Conservation (phyloP, 2,113 vertebrate species). For the Cynoglossus semilaevis region DNA sequence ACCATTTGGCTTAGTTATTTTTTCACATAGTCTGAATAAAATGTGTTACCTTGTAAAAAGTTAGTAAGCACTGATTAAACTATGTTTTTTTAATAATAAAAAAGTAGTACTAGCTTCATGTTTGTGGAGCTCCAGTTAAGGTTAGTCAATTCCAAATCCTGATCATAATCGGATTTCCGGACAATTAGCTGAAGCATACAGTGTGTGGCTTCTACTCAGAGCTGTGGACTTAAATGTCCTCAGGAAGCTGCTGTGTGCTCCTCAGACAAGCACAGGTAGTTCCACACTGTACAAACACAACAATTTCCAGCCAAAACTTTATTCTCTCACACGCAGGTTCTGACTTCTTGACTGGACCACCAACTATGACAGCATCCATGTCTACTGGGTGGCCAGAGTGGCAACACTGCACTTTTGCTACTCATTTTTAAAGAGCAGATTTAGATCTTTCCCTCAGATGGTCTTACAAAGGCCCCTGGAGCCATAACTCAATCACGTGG, state of each 20-base stretch:
- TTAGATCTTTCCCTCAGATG: slow-evolving; percentile 62
- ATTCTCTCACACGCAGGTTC: slow-evolving; percentile 46
- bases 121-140: background rate
- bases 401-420: slow-evolving; percentile 44
- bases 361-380: slow-evolving; percentile 56
- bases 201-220: background rate
- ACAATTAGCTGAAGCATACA: background rate
- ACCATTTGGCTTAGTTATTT: no score
- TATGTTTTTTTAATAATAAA: no score
- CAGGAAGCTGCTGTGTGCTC: slow-evolving; percentile 12
- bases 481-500: slow-evolving; percentile 55
- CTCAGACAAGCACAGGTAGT: slow-evolving; percentile 26
- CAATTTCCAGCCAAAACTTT: slow-evolving; percentile 17
- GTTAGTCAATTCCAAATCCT: background rate
- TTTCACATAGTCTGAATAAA: no score
- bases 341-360: slow-evolving; percentile 64
- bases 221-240: background rate
- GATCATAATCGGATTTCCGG: background rate
- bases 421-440: slow-evolving; percentile 52
- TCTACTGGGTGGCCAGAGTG: slow-evolving; percentile 71
- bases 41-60: no score
- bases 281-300: slow-evolving; percentile 39
- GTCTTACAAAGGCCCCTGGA: slow-evolving; percentile 58
- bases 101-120: no score
- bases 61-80: no score